These are phyloP conservation scores for Crambe crambe DNA, from an alignment of 37 sponge, comb jelly and placozoan species.

Conservation along the genomic window DNA sequence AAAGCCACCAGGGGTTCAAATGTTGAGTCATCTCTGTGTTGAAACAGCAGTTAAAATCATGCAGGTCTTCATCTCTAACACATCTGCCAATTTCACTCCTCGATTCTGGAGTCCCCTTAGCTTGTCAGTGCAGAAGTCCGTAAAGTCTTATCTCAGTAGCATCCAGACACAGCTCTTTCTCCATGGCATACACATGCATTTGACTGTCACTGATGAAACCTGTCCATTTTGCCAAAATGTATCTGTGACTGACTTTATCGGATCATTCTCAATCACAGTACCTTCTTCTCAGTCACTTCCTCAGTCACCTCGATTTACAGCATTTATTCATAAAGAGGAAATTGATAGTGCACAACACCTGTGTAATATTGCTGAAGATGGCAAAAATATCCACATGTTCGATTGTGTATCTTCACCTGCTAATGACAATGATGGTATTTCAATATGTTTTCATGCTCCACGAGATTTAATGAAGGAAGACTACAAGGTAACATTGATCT, in stretches of 20 bases:
- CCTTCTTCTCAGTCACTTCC: neutral
- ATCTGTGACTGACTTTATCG: neutral
- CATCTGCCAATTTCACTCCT: neutral
- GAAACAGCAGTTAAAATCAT: slow-evolving; percentile 16
- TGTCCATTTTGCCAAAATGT: slow-evolving; percentile 39
- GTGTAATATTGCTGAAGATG: neutral
- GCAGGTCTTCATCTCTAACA: neutral
- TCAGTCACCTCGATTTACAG: neutral
- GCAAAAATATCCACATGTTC: slow-evolving; percentile 3
- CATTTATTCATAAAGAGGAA: neutral
- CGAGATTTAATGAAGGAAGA: neutral
- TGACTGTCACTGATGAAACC: slow-evolving; percentile 13
- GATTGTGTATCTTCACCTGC: neutral
- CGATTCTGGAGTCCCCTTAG: slow-evolving; percentile 28
- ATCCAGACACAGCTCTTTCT: slow-evolving; percentile 43
- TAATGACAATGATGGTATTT: neutral
- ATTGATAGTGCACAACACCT: neutral
- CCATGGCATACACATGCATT: slow-evolving; percentile 36
- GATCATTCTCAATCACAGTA: neutral
- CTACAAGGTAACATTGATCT: slow-evolving; percentile 4
- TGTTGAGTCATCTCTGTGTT: neutral
- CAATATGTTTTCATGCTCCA: neutral
- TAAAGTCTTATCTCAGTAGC: slow-evolving; percentile 7
- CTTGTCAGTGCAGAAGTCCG: neutral
- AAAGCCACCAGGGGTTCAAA: no score